Percentiles rank a stretch among this genome's conserved stretches.
Evolutionary conservation across 1,140 invertebrate genomes (phyloP).

Genomic region (Drosophila mayri): DNA sequence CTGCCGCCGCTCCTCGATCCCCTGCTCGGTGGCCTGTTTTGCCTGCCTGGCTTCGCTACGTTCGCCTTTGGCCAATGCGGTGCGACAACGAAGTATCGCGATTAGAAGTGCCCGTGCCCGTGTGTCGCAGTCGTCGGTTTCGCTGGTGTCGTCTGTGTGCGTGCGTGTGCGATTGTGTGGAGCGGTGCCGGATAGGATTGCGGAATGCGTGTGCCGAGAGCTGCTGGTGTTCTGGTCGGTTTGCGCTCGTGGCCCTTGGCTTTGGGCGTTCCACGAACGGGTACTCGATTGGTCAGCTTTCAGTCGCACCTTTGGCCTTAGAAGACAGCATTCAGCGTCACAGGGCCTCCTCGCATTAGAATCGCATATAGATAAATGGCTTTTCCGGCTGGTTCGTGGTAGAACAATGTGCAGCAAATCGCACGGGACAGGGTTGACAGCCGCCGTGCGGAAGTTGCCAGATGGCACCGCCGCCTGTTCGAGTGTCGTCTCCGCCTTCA

Average conservation of each 20-base stretch:
- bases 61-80: slow-evolving; percentile 54
- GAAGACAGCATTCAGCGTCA: slow-evolving; percentile 59
- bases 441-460: slow-evolving; percentile 36
- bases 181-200: slow-evolving; percentile 17
- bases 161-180: slow-evolving; percentile 25
- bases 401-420: slow-evolving; percentile 51
- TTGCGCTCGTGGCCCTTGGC: slow-evolving; percentile 18
- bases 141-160: slow-evolving; percentile 1
- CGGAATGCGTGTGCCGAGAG: slow-evolving; percentile 17
- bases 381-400: slow-evolving; percentile 42
- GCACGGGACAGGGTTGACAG: slow-evolving; percentile 48
- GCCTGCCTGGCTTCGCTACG: slow-evolving; percentile 8
- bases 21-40: background rate
- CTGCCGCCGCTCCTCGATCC: slow-evolving; percentile 12
- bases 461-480: slow-evolving; percentile 8
- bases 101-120: slow-evolving; percentile 22
- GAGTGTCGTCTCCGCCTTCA: background rate
- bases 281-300: slow-evolving; percentile 19
- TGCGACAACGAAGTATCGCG: slow-evolving; percentile 48
- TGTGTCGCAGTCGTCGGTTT: slow-evolving; percentile 1
- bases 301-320: slow-evolving; percentile 25
- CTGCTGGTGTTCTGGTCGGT: slow-evolving; percentile 4
- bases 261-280: slow-evolving; percentile 10
- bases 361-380: slow-evolving; percentile 38
- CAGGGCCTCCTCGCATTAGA: slow-evolving; percentile 39